phyloP scores from a whole-genome alignment of 1,140 invertebrate genomes.

The Trialeurodes vaporariorum region DNA sequence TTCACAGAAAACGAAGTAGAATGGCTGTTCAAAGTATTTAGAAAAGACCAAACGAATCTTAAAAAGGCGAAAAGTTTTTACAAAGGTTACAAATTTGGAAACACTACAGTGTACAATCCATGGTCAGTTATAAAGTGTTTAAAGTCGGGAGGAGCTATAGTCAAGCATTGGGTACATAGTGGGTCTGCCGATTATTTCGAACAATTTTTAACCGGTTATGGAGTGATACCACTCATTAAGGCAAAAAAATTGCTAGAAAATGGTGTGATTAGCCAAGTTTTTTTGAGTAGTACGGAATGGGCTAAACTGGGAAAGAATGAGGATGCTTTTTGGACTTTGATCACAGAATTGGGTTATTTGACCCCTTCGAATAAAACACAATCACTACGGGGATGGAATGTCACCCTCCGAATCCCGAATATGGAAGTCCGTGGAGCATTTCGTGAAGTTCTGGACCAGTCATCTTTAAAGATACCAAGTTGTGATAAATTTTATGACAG shows the following conservation, averaged over 20 bases:
- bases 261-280: not conserved
- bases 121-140: not conserved
- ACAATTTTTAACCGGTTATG: not conserved
- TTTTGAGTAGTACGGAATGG: not conserved
- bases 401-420: too few species aligned
- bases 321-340: not conserved
- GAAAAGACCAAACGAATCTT: not conserved
- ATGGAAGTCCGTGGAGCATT: too few species aligned
- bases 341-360: not conserved
- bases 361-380: too few species aligned
- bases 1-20: not conserved
- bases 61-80: not conserved
- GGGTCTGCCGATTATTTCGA: not conserved
- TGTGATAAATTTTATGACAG: too few species aligned
- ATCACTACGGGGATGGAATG: too few species aligned
- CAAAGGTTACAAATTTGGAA: not conserved
- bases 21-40: not conserved
- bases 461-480: too few species aligned
- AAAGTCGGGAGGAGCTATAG: not conserved
- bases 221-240: too few species aligned
- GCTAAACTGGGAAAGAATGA: not conserved
- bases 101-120: not conserved
- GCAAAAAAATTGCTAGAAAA: too few species aligned
- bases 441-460: too few species aligned
- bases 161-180: not conserved